phyloP scores from a whole-genome alignment of 2,797 vertebrate genomes.

The Mareca penelope region DNA sequence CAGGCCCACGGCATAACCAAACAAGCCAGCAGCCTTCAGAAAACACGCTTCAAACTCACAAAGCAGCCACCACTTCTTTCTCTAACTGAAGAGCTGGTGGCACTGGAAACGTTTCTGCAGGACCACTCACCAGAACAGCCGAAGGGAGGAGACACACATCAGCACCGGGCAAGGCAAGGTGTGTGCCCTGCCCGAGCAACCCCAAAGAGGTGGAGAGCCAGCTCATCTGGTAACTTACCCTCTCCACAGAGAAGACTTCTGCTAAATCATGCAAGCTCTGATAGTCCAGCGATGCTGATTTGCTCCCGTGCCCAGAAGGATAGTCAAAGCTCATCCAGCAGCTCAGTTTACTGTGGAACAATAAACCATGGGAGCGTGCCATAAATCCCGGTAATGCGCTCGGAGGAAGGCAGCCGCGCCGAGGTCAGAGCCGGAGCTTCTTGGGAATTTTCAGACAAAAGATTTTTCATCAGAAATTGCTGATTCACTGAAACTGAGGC shows the following conservation, averaged over 20 bases:
- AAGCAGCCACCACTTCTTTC: neutral
- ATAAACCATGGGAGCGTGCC: conserved; percentile 42
- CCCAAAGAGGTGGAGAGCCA: neutral
- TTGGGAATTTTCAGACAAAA: conserved; percentile 57
- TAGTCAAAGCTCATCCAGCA: conserved; percentile 29
- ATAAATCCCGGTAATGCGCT: conserved; percentile 56
- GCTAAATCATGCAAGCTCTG: conserved; percentile 13
- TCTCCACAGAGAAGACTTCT: neutral
- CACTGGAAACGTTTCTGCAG: neutral
- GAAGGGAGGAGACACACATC: neutral
- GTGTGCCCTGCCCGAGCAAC: neutral
- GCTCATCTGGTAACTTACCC: neutral
- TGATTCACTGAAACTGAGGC: conserved; percentile 51
- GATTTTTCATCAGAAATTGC: conserved; percentile 67
- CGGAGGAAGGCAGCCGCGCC: neutral
- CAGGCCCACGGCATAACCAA: neutral
- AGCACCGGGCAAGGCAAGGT: neutral
- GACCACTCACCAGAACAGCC: neutral
- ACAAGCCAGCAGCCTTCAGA: neutral
- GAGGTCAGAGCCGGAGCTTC: conserved; percentile 34
- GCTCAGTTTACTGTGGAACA: conserved; percentile 24
- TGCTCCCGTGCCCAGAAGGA: conserved; percentile 20
- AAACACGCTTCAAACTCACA: neutral
- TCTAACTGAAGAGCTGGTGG: neutral
- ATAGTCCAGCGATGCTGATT: fast-evolving